A percentile compares a stretch with the other conserved stretches of the same genome.
phyloP scores from a whole-genome alignment of 2,797 vertebrate genomes.

The Halcyon badia region DNA sequence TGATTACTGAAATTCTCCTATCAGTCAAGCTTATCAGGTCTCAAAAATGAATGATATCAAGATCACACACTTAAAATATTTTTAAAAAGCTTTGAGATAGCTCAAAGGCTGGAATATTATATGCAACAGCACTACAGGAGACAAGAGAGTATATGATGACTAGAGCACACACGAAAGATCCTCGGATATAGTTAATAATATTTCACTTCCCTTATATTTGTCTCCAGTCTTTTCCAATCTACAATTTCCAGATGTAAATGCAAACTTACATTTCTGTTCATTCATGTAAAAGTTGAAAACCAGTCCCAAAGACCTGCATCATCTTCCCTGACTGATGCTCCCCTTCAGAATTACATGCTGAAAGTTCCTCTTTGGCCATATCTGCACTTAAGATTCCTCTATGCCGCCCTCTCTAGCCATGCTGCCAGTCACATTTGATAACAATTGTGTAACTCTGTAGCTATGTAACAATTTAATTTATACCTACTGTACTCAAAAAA shows the following conservation, averaged over 20 bases:
- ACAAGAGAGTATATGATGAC: not conserved
- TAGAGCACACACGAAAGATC: not conserved
- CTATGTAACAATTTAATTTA: not conserved
- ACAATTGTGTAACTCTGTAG: not conserved
- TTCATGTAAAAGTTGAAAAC: not conserved
- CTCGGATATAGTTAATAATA: not conserved
- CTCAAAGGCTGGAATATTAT: not conserved
- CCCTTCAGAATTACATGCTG: not conserved
- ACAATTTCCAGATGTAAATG: not conserved
- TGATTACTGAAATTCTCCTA: too few species aligned
- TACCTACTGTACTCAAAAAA: not conserved
- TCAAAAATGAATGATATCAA: not conserved
- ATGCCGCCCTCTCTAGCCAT: not conserved
- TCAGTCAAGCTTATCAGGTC: too few species aligned
- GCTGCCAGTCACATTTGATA: not conserved
- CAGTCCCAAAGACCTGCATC: not conserved
- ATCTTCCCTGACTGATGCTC: not conserved
- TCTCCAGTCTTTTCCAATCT: not conserved
- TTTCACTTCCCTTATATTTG: not conserved
- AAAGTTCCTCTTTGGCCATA: not conserved
- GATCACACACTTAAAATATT: not conserved
- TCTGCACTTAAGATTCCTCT: not conserved
- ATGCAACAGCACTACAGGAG: not conserved
- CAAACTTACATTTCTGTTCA: not conserved
- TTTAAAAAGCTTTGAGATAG: not conserved